Evolutionary conservation across 2,797 vertebrate genomes (phyloP).

Genomic region (Dallia pectoralis): DNA sequence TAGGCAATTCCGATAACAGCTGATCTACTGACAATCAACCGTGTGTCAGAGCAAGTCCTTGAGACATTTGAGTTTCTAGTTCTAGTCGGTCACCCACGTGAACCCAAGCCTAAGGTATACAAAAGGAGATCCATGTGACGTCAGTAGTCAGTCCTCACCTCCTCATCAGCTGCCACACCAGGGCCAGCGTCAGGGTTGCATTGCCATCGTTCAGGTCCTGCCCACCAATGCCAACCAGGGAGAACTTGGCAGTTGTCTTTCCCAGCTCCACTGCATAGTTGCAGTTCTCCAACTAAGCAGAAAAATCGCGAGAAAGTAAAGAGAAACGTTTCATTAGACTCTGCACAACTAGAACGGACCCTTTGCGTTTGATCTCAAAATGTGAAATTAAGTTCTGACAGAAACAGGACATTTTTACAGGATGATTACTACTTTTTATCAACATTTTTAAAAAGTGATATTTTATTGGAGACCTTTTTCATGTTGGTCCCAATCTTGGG

Average conservation of each 20-base stretch:
- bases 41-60: neutral
- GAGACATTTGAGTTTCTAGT: neutral
- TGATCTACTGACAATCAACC: neutral
- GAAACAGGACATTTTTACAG: neutral
- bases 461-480: constrained; percentile 83
- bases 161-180: constrained; percentile 97
- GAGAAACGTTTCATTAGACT: neutral
- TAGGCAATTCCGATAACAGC: neutral
- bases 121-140: too few species aligned
- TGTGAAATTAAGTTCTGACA: too few species aligned
- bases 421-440: neutral
- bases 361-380: neutral
- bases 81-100: constrained; percentile 3
- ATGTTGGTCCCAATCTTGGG: constrained; percentile 90
- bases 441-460: neutral
- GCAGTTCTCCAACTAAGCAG: constrained; percentile 91
- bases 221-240: constrained; percentile 92
- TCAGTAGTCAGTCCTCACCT: too few species aligned
- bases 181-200: constrained; percentile 84
- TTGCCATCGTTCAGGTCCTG: constrained; percentile 92
- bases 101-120: neutral
- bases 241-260: constrained; percentile 87
- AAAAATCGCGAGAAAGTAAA: neutral
- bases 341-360: neutral
- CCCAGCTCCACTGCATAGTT: constrained; percentile 94